Percentiles rank a stretch among this genome's conserved stretches.
These are phyloP conservation scores for Drosophila recens DNA, from an alignment of 2,888 invertebrate species.

Conservation along the genomic window DNA sequence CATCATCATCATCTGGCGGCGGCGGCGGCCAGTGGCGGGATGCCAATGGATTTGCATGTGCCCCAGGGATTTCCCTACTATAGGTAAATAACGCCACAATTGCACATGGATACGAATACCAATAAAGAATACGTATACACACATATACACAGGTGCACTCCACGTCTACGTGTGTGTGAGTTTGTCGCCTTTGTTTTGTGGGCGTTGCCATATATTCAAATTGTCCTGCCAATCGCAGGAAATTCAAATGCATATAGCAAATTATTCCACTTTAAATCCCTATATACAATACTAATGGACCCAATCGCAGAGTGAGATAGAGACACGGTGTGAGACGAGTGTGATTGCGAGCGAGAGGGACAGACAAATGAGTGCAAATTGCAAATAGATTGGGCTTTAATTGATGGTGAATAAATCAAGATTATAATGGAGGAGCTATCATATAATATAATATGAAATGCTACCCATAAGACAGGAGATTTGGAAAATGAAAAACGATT, in stretches of 20 bases:
- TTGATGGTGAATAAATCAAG: conserved; percentile 42
- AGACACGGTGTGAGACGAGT: neutral
- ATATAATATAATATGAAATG: neutral
- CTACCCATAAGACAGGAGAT: neutral
- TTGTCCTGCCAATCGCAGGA: conserved; percentile 63
- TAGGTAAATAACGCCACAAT: conserved; percentile 87
- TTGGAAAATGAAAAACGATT: too few relatives aligned
- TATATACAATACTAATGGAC: conserved; percentile 21
- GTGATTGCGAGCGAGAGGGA: neutral
- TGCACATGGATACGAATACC: conserved; percentile 7
- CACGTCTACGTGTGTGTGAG: conserved; percentile 11
- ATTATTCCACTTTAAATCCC: conserved; percentile 35
- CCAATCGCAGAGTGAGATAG: neutral
- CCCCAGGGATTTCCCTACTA: conserved; percentile 96
- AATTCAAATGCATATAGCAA: conserved; percentile 29
- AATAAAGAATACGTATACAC: conserved; percentile 3
- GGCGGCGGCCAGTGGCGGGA: conserved; percentile 86
- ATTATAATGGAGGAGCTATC: neutral
- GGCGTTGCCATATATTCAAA: conserved; percentile 72
- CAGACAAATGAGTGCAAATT: conserved; percentile 46
- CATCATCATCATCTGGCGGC: conserved; percentile 85
- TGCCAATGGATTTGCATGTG: conserved; percentile 97
- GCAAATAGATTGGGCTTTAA: conserved; percentile 41
- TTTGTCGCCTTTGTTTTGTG: conserved; percentile 59
- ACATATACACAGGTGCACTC: conserved; percentile 35